phyloP scores from a whole-genome alignment of 2,888 invertebrate genomes.

The Sminthurinus aureus region DNA sequence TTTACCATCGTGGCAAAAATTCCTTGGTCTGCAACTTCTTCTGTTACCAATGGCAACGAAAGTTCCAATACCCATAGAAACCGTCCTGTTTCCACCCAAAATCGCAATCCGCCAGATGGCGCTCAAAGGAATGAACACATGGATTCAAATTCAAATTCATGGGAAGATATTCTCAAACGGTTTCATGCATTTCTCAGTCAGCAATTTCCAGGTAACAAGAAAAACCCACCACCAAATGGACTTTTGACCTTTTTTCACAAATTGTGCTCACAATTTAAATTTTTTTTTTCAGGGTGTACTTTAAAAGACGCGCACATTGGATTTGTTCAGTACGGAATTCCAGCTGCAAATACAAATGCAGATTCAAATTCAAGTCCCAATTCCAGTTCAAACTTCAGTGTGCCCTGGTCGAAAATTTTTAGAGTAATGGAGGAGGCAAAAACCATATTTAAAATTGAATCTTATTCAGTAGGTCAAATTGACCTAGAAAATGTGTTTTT shows the following conservation, averaged over 20 bases:
- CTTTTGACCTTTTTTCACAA: not conserved
- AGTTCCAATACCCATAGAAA: not conserved
- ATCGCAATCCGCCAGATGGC: no score
- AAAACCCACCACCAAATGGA: no score
- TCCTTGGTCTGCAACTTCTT: not conserved
- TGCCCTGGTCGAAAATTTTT: constrained; percentile 11
- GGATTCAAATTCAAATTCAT: no score
- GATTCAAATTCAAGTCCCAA: no score
- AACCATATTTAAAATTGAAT: not conserved
- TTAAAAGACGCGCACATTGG: not conserved
- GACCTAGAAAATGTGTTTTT: no score
- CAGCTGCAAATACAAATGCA: not conserved
- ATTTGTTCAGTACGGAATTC: not conserved
- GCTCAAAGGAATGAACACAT: no score
- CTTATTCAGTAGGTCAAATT: not conserved
- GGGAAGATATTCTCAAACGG: no score
- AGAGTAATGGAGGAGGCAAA: constrained; percentile 6
- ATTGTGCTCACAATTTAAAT: not conserved
- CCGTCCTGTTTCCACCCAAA: not conserved
- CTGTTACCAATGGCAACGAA: no score
- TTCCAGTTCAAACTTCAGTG: no score
- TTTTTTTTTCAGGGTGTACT: not conserved
- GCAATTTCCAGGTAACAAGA: not conserved
- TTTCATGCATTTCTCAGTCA: no score
- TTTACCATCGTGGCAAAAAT: constrained; percentile 16